Evolutionary conservation across 2,888 invertebrate genomes (phyloP).

Genomic region (Pilophorus perplexus): DNA sequence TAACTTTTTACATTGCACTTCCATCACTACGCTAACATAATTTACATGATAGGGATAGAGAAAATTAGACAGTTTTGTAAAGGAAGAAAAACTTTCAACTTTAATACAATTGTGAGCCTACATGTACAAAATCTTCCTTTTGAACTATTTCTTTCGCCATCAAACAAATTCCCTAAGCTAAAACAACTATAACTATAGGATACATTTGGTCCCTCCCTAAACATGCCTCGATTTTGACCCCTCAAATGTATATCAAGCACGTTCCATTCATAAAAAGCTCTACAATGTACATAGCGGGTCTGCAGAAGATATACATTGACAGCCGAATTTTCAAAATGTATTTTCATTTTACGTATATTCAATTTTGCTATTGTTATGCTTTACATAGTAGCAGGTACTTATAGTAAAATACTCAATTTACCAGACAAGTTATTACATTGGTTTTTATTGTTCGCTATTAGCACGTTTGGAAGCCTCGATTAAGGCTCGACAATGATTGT

Average conservation of each 20-base stretch:
- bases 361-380: not conserved
- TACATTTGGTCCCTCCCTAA: conserved; percentile 38
- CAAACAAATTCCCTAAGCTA: too few relatives aligned
- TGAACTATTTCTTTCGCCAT: too few relatives aligned
- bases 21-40: conserved; percentile 29
- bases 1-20: conserved; percentile 42
- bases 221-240: conserved; percentile 3
- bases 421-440: not conserved
- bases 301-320: not conserved
- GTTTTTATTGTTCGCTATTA: too few relatives aligned
- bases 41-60: conserved; percentile 26
- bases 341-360: not conserved
- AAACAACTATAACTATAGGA: conserved; percentile 10
- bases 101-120: too few relatives aligned
- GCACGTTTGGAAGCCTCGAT: not conserved
- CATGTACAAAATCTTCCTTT: too few relatives aligned
- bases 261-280: not conserved
- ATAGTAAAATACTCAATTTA: not conserved
- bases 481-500: not conserved
- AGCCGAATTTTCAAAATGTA: not conserved
- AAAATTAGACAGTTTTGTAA: not conserved
- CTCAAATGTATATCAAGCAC: conserved; percentile 1
- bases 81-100: not conserved
- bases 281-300: not conserved
- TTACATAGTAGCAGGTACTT: not conserved